Evolutionary conservation across 1,140 invertebrate species (phyloP), one percentile per base, ranked within the genome.

Genomic region (Heliconius himera): DNA sequence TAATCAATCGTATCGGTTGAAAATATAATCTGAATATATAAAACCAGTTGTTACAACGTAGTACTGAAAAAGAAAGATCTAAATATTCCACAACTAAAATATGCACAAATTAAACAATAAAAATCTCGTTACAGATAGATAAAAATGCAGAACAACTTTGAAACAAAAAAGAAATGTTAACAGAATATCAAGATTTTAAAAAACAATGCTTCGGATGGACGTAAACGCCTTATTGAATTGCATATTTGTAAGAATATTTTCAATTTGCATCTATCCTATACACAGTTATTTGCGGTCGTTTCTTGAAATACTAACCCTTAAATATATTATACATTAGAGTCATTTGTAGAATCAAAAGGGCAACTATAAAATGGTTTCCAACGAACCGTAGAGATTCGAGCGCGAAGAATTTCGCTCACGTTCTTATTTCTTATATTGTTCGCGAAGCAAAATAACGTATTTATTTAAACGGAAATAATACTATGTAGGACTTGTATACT

Each of bases 171-270:
- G 8, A 29, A 66, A 29, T 1, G 26, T 66, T 66, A 66, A 22
- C 60, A 29, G 60, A 66, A 66, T 66, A 66, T 66, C 11, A 26
- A 66, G 60, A 66, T 66, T 29, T 66, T 66, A 29, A 29, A 66
- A 66, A 66, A 66, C 60, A 66, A 29, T 29, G n/a, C 60, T 1
- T 6, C 13, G 60, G 26, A 56, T 74, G 49, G 49, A 74, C 20
- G 51, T 33, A 56, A 74, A 54, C 73, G 73, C 22, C 22, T 74
- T 56, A 74, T 74, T 74, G 73, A 74, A 74, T 74, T 74, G 73
- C 51, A 74, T 54, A 54, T 74, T 74, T 56, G 73, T 36, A 51
- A 74, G 22, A 51, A 74, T 18, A 74, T 51, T 74, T 74, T 74
- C 73, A 74, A 74, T 74, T 74, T 74, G 51, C 73, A 56, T 56